A percentile compares a stretch with the other conserved stretches of the same genome.
Evolutionary conservation across 2,113 vertebrate species (phyloP).

Genomic region (Pampusana beccarii): DNA sequence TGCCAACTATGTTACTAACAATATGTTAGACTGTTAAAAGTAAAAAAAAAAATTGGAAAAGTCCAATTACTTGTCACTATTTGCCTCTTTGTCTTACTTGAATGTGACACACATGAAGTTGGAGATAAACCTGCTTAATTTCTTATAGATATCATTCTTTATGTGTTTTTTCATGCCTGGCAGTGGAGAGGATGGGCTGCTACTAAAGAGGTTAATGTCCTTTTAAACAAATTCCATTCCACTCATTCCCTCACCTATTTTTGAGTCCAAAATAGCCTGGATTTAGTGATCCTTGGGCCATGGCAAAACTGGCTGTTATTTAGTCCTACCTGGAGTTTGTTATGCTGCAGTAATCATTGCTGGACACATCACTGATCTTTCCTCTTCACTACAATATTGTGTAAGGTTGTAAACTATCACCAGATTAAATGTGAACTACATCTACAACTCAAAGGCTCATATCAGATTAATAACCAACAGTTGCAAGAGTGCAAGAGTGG

Average conservation of each 20-base stretch:
- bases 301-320: background rate
- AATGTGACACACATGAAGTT: background rate
- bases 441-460: background rate
- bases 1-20: constrained; percentile 16
- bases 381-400: background rate
- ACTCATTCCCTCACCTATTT: background rate
- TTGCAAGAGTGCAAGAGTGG: background rate
- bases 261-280: background rate
- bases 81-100: background rate
- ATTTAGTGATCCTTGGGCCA: background rate
- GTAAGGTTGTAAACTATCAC: background rate
- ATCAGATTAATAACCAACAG: accelerated
- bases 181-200: accelerated
- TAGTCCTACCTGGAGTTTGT: background rate
- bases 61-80: background rate
- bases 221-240: background rate
- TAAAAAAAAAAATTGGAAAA: background rate
- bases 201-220: background rate
- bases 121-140: background rate
- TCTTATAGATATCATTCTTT: background rate
- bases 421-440: constrained; percentile 26
- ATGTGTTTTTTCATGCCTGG: background rate
- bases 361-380: background rate
- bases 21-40: constrained; percentile 34
- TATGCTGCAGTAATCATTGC: background rate